Evolutionary conservation across 2,797 vertebrate species (phyloP), one percentile per base, ranked within the genome.

Genomic region (Lacerta bilineata): DNA sequence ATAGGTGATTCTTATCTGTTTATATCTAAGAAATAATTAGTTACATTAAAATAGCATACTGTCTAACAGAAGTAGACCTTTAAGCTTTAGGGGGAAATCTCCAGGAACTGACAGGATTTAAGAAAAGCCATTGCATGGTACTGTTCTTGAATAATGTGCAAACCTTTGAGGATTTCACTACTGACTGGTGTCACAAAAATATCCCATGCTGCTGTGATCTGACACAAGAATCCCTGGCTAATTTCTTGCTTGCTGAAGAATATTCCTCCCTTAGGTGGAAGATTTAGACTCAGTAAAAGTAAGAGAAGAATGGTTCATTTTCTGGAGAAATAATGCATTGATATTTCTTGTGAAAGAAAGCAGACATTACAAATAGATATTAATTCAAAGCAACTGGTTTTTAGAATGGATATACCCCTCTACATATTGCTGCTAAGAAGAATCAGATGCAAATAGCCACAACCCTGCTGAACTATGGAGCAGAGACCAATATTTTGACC

Each of bases 401-500:
- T 50, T 95, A 99, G 99, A 99, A 99, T 0, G 99, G 99, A 90
- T 99, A 99, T 89, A 99, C 99, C 17, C 98, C 99, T n/a, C 97
- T 99, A 50, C 99, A 99, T 94, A 99, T 99, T 2, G 98, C 98
- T 55, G 98, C 99, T 61, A 99, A 99, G 97, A 99, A 99, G 96
- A 99, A 99, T 92, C 99, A 99, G 96, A 99, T 98, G 98, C 98
- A 99, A 83, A 98, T 99, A 29, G 98, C 98, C 50, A 97, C 97
- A 39, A 98, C 98, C 11, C 97, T 99, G 3, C 95, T 99, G 92
- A 97, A 96, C 95, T 98, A 98, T 0, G 98, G 97, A 1, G 98
- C 98, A 0, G 98, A 98, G 90, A 98, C 98, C 88, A 98, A 98
- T 97, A 98, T 98, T 87, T 94, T 98, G 93, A 99, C 98, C 80